Conservation (phyloP, 2,113 vertebrate genomes). For the Acanthochromis polyacanthus region DNA sequence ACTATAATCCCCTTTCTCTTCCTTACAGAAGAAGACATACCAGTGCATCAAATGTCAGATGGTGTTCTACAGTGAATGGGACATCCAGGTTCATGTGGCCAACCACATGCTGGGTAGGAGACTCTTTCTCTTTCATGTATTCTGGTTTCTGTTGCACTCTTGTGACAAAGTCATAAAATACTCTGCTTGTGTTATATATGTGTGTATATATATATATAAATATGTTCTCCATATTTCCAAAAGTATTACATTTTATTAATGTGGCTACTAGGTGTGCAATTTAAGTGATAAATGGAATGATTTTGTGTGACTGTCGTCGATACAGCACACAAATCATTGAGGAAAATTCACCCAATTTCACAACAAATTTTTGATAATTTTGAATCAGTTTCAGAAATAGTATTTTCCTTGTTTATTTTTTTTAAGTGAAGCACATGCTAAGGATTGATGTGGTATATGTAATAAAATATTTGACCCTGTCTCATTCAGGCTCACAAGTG, state of each 20-base stretch:
- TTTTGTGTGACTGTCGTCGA: constrained; percentile 34
- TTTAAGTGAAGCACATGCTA: constrained; percentile 56
- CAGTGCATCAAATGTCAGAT: constrained; percentile 99
- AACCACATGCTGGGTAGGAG: constrained; percentile 99
- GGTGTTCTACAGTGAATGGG: constrained; percentile 99
- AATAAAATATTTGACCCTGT: constrained; percentile 81
- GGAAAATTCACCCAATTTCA: constrained; percentile 37
- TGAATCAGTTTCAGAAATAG: constrained; percentile 26
- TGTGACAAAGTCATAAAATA: constrained; percentile 51
- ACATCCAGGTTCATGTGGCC: constrained; percentile 99
- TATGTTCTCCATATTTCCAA: constrained; percentile 47
- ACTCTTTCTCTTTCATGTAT: constrained; percentile 47
- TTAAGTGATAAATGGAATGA: constrained; percentile 38
- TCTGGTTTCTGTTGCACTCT: constrained; percentile 41
- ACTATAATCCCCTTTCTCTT: constrained; percentile 50
- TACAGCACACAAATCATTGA: constrained; percentile 36
- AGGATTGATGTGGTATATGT: constrained; percentile 66
- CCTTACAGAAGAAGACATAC: constrained; percentile 97
- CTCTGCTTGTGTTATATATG: constrained; percentile 45
- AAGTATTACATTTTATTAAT: constrained; percentile 41
- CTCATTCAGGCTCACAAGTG: constrained; percentile 80
- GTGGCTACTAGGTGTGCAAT: constrained; percentile 32
- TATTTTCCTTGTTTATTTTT: constrained; percentile 38
- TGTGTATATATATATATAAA: constrained; percentile 7
- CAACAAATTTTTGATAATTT: constrained; percentile 30